Evolutionary conservation across 1,140 invertebrate genomes (phyloP).

Genomic region (Achatina immaculata): DNA sequence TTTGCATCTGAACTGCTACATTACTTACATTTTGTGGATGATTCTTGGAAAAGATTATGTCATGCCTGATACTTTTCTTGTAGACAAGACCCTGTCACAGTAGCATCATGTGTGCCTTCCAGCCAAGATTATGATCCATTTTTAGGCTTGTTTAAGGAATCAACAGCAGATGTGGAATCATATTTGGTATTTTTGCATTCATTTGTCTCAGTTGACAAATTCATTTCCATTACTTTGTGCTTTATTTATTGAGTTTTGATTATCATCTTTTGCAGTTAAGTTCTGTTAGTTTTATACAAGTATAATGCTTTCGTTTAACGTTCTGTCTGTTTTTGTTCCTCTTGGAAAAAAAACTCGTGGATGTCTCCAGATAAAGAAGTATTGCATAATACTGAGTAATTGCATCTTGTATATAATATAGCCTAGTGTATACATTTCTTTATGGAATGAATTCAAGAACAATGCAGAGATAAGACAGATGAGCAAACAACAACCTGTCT

Average conservation of each 20-base stretch:
- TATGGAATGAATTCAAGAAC: background rate
- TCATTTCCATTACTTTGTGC: background rate
- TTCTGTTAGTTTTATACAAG: background rate
- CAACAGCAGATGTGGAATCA: constrained; percentile 13
- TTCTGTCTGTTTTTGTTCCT: background rate
- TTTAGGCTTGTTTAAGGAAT: constrained; percentile 21
- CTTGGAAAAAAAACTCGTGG: background rate
- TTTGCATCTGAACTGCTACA: too few relatives aligned
- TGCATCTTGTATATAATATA: too few relatives aligned
- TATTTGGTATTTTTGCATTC: constrained; percentile 18
- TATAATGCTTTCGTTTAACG: background rate
- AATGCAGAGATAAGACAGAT: too few relatives aligned
- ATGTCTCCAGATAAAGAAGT: background rate
- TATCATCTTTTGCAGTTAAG: background rate
- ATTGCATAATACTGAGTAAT: too few relatives aligned
- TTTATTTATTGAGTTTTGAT: background rate
- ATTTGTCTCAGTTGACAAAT: background rate
- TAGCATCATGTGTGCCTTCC: constrained; percentile 27
- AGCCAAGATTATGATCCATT: constrained; percentile 26
- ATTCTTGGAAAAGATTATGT: too few relatives aligned
- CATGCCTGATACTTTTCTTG: background rate
- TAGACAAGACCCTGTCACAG: constrained; percentile 23
- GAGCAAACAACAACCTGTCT: too few relatives aligned
- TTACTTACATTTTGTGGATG: too few relatives aligned
- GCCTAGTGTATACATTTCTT: background rate